Percentiles rank a stretch among this genome's conserved stretches.
Evolutionary conservation across 2,888 invertebrate genomes (phyloP).

Genomic region (Andrena bucephala): DNA sequence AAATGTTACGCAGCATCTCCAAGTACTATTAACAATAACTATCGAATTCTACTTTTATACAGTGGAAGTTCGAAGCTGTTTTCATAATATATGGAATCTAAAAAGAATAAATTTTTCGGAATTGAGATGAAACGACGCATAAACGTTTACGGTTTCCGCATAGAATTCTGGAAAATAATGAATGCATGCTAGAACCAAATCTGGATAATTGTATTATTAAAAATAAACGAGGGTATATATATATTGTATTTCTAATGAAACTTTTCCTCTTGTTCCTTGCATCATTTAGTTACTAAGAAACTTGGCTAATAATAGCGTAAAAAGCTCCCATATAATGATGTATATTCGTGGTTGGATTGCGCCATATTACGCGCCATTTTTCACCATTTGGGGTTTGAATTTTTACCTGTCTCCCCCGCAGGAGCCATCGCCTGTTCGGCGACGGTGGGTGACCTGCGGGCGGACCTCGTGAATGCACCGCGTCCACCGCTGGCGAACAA

Average conservation of each 20-base stretch:
- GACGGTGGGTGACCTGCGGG: conserved; percentile 86
- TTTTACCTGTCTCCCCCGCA: conserved; percentile 91
- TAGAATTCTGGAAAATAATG: no score
- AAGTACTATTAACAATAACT: neutral
- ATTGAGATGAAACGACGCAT: no score
- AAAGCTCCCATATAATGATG: neutral
- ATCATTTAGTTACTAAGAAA: neutral
- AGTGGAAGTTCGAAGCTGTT: no score
- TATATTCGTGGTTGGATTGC: conserved; percentile 19
- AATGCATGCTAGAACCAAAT: no score
- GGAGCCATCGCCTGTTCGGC: conserved; percentile 92
- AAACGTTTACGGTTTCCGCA: no score
- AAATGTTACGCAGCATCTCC: conserved; percentile 48
- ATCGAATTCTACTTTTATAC: no score
- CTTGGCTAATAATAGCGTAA: neutral
- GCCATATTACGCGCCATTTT: conserved; percentile 25
- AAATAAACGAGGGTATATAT: neutral
- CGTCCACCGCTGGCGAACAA: conserved; percentile 82
- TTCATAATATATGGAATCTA: no score
- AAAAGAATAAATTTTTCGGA: no score
- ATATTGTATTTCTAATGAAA: neutral
- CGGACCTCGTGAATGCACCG: conserved; percentile 78
- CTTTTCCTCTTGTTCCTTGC: neutral
- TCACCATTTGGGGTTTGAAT: neutral
- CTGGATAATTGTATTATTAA: neutral